phyloP scores from a whole-genome alignment of 2,113 vertebrate genomes.

The Charina bottae region DNA sequence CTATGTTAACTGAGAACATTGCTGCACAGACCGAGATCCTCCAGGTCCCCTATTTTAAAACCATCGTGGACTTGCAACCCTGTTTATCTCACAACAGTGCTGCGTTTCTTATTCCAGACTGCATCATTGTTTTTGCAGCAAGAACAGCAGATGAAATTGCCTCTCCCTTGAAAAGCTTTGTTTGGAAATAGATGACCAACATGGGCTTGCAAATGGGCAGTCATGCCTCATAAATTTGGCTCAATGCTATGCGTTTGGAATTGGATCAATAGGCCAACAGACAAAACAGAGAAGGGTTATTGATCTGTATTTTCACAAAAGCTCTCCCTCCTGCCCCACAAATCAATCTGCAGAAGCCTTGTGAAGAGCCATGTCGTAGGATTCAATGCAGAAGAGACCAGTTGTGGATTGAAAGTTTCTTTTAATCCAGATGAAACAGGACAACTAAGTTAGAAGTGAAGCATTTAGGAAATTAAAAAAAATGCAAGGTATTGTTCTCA shows the following conservation, averaged over 20 bases:
- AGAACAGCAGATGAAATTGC: conserved; percentile 54
- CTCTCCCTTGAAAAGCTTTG: conserved; percentile 4
- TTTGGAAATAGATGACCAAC: conserved; percentile 50
- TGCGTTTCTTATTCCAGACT: background rate
- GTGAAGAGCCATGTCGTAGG: conserved; percentile 41
- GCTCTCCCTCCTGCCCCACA: conserved; percentile 49
- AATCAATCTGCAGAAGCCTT: conserved; percentile 51
- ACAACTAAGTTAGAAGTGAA: background rate
- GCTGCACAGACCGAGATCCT: background rate
- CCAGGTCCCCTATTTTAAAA: background rate
- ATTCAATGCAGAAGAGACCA: conserved; percentile 18
- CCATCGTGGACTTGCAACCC: background rate
- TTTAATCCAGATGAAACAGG: background rate
- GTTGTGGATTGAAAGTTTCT: conserved; percentile 43
- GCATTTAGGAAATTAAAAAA: background rate
- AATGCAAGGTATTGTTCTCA: background rate
- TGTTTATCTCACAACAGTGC: background rate
- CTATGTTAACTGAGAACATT: background rate
- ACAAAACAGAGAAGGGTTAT: conserved; percentile 55
- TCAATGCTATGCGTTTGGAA: conserved; percentile 50
- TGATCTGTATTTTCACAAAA: conserved; percentile 59
- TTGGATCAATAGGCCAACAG: conserved; percentile 61
- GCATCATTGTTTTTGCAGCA: background rate
- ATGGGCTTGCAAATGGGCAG: conserved; percentile 37
- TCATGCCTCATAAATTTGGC: conserved; percentile 52